Evolutionary conservation across 2,113 vertebrate species (phyloP).

Genomic region (Hiodon alosoides): DNA sequence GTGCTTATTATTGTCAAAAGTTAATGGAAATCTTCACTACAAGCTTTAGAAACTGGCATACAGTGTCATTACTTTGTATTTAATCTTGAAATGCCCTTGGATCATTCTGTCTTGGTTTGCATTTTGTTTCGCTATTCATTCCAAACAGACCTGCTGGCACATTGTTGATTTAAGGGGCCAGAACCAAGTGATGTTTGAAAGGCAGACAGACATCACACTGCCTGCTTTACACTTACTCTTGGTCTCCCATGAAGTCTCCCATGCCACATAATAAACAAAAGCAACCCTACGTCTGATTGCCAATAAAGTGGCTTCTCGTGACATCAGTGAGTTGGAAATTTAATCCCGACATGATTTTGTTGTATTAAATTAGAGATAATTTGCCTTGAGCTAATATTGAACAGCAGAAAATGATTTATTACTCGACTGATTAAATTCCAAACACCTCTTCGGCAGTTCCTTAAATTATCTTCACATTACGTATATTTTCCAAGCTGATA

Average conservation of each 20-base stretch:
- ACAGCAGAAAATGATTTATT: conserved; percentile 21
- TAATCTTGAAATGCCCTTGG: neutral
- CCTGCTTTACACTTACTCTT: neutral
- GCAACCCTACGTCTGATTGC: no score
- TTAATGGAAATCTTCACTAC: neutral
- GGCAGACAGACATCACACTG: no score
- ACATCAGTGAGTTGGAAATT: no score
- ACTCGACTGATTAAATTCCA: neutral
- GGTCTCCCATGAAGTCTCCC: no score
- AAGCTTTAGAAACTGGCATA: neutral
- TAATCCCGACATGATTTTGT: neutral
- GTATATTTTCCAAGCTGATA: neutral
- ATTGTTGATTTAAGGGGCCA: neutral
- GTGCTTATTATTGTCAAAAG: conserved; percentile 29
- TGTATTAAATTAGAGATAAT: conserved; percentile 12
- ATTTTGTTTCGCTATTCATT: neutral
- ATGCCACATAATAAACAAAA: no score
- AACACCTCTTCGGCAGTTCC: neutral
- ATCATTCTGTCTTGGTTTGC: neutral
- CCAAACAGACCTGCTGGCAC: neutral
- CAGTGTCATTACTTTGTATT: neutral
- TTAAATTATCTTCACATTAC: neutral
- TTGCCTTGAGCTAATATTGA: conserved; percentile 13
- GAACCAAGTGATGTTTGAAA: neutral
- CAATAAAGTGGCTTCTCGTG: no score